These are phyloP conservation scores for Himalopsyche tibetana DNA, from an alignment of 2,888 invertebrate genomes.

Conservation along the genomic window DNA sequence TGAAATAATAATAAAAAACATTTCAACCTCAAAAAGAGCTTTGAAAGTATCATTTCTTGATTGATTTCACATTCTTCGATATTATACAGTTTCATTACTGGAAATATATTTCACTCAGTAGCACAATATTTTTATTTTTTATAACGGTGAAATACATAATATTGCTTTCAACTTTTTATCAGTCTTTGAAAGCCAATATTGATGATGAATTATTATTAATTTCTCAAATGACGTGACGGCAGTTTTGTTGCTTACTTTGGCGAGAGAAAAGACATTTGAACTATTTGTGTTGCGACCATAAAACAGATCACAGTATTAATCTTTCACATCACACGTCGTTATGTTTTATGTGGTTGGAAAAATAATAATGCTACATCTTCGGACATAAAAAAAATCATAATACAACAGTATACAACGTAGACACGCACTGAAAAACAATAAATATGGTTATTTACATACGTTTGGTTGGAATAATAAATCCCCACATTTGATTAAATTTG, in stretches of 20 bases:
- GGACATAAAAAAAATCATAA: constrained; percentile 25
- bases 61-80: no score
- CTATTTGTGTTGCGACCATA: constrained; percentile 56
- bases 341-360: constrained; percentile 17
- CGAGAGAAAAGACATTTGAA: constrained; percentile 50
- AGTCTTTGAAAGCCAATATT: no score
- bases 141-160: no score
- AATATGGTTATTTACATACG: constrained; percentile 17
- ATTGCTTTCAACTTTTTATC: no score
- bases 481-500: constrained; percentile 5
- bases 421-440: constrained; percentile 29
- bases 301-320: constrained; percentile 60
- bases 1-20: no score
- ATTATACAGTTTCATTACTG: no score
- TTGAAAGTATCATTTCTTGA: no score
- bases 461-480: constrained; percentile 13
- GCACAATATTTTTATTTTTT: no score
- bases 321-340: constrained; percentile 59
- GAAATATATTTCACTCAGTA: no score
- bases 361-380: constrained; percentile 22
- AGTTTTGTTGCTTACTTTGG: constrained; percentile 38
- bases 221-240: background rate
- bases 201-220: background rate
- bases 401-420: constrained; percentile 20
- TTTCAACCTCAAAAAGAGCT: no score